Evolutionary conservation across 2,888 invertebrate species (phyloP), one percentile per base, ranked within the genome.

Genomic region (Ethmia dodecea): DNA sequence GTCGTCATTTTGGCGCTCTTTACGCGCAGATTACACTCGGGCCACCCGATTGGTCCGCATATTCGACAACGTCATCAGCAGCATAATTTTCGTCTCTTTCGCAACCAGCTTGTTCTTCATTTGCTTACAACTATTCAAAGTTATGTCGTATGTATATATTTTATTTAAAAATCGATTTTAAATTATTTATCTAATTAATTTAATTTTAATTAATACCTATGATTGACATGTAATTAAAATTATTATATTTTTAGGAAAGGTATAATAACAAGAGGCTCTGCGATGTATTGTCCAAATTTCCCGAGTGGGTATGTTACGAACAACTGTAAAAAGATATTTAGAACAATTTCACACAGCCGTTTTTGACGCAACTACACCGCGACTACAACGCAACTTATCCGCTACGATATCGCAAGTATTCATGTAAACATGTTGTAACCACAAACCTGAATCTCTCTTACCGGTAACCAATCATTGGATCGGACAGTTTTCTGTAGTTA

Each of bases 91-190:
- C 3, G 62, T 90, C 0, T 89, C 91, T 0, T 91, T 91, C 45
- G 81, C 89, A 0, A 89, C 86, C 43, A 91, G 92, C 53, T 79
- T 92, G 31, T 91, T 91, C 59, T 92, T 91, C 58, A 88, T 92
- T 42, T 92, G 92, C 40, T 79, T 91, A 28, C 91, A 92, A 49
- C 71, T 93, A 9, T 90, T 90, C 51, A 88, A 90, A 55, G 86
- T 88, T 31, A 74, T 91, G 37, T 80, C 84, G 91, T 91, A 71
- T 83, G 87, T 58, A 40, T 33, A 13, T 18, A n/a, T n/a, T n/a
- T n/a, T n/a, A n/a, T n/a, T n/a, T n/a, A n/a, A n/a, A n/a, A 2
- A 11, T 25, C n/a, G 5, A 25, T n/a, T 3, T 10, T 25, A 24
- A 9, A 25, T 10, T 25, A 5, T 5, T 20, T 3, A 20, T 20